Base-by-base conservation (phyloP, 1,140 invertebrate species). In the Diprion similis region DNA sequence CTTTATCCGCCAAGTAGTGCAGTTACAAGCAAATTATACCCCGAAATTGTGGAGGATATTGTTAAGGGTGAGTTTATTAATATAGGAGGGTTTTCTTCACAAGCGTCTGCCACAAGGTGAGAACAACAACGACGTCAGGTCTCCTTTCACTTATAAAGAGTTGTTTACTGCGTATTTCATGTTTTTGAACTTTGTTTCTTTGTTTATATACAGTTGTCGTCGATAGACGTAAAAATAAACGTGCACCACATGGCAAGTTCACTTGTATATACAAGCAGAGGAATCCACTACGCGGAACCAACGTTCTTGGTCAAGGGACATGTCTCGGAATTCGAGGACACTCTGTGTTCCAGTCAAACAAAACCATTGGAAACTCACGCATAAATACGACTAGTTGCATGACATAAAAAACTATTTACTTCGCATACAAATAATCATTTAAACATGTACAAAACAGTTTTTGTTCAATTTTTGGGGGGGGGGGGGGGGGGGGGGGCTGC, bases 1-100 rank as follows among this genome's bases (percentile, higher is more conserved):
- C 91, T 92, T 90, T 88, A 90, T 46, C 80, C 89, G 8, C 90
- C 86, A 66, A 92, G 91, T 0, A 87, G 86, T 66, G 90, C 91
- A 59, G 89, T 92, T 45, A 92, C 91, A 0, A 86, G 89, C 4
- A 79, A 87, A 45, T 83, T 92, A 75, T 92, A 90, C 80, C 75
- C 87, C n/a, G 86, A 86, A 75, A 90, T 91, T 11, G 82, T 92
- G 0, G 91, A 92, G 75, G 91, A 92, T 79, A 88, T 90, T 6
- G 87, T 92, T 51, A 92, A 92, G 90, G 90, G 91, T 91, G 79
- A 19, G 65, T 59, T 4, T 17, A 67, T 68, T 46, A 67, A 69
- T 65, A 13, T 37, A 37, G 24, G 24, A 37, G 1, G 2, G 6
- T 6, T 37, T 37, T 37, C 24, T 37, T 6, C 6, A 37, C 24